Conservation (phyloP, 2,888 invertebrate genomes). For the Cheilosia impressa region DNA sequence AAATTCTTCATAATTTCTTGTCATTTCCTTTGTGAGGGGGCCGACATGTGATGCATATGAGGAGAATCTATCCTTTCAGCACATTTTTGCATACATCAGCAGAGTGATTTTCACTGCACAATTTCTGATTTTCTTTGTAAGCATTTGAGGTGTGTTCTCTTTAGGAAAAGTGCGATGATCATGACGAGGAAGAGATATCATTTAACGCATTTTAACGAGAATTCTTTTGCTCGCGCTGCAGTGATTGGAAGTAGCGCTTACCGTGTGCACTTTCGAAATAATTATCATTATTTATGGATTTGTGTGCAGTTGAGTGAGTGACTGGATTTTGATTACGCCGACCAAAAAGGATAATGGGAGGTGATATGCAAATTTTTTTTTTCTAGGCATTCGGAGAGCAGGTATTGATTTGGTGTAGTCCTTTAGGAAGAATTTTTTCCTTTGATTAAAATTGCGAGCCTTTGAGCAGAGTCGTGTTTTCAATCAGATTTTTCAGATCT, state of each 20-base stretch:
- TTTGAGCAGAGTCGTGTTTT: conserved; percentile 41
- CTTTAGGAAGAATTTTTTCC: conserved; percentile 27
- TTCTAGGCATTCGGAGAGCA: neutral
- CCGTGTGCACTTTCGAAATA: conserved; percentile 60
- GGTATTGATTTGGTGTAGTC: conserved; percentile 1
- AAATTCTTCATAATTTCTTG: conserved; percentile 42
- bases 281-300: conserved; percentile 69
- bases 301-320: conserved; percentile 65
- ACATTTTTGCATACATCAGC: conserved; percentile 66
- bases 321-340: conserved; percentile 30
- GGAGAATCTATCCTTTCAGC: conserved; percentile 34
- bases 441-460: conserved; percentile 53
- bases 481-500: conserved; percentile 22
- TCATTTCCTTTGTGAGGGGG: conserved; percentile 40
- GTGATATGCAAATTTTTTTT: conserved; percentile 36
- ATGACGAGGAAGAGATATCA: conserved; percentile 32
- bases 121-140: conserved; percentile 53
- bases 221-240: conserved; percentile 24
- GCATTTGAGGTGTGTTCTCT: conserved; percentile 53
- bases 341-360: conserved; percentile 46
- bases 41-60: conserved; percentile 38
- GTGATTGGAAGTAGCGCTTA: conserved; percentile 66
- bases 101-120: conserved; percentile 48
- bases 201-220: conserved; percentile 26
- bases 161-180: neutral